Base-by-base conservation (phyloP, 2,113 vertebrate species). In the Gulo gulo region DNA sequence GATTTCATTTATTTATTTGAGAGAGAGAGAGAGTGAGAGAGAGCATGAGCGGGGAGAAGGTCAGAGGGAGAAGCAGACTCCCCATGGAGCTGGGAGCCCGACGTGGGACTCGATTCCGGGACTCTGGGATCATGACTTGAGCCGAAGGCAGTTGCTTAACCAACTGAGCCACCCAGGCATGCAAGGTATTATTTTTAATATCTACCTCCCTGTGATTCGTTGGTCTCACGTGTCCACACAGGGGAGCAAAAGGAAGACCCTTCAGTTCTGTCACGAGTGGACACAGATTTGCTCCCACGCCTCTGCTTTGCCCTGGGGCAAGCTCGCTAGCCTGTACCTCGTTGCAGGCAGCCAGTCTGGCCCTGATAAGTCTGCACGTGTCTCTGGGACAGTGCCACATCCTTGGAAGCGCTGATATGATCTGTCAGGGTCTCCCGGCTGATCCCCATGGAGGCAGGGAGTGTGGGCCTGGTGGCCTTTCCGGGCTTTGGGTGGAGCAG, bases 231-330 rank as follows among this genome's bases (percentile, higher is more conserved):
- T 23, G 14, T 7, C 24, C 6, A 29, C 39, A 26, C 4, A 23
- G 12, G 65, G 13, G 39, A 34, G 34, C 20, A 20, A 3, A 1
- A n/a, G 31, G 26, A 4, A 39, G 69, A 59, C n/a, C 67, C 29
- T 20, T 42, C 0, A 1, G 10, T 23, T 0, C 1, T 59, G 23
- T 69, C 39, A 7, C 0, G 2, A 24, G n/a, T 15, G 16, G 86
- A 55, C 26, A 16, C 4, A 13, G 6, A 45, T 45, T 42, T 45
- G 31, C 89, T 84, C 52, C 14, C 21, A 45, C 3, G 36, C 12
- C 47, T 79, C 23, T 67, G 26, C 16, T 39, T 81, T 83, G 18
- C 4, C 16, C 29, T 2, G 4, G 5, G 36, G 45, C n/a, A 10
- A 13, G 8, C 42, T 55, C 26, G 1, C 15, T 55, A 36, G 71